phyloP scores from a whole-genome alignment of 2,888 invertebrate genomes.

The Adelognathus sp. region DNA sequence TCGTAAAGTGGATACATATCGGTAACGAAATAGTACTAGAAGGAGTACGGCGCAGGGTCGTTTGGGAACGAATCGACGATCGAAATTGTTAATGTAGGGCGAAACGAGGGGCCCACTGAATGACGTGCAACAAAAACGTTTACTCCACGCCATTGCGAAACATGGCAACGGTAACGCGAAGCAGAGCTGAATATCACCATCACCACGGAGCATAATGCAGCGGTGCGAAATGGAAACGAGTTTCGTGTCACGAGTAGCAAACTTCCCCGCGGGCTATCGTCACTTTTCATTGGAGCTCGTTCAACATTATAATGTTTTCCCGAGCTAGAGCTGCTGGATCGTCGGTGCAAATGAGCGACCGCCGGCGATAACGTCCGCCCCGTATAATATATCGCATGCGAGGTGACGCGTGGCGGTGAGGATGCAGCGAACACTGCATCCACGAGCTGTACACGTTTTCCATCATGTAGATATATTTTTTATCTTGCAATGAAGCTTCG shows the following conservation, averaged over 20 bases:
- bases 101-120: slow-evolving; percentile 14
- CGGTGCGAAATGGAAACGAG: slow-evolving; percentile 15
- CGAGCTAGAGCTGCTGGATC: slow-evolving; percentile 2
- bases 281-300: slow-evolving; percentile 40
- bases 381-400: slow-evolving; percentile 13
- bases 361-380: slow-evolving; percentile 11
- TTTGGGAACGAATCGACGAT: slow-evolving; percentile 34
- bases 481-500: slow-evolving; percentile 1
- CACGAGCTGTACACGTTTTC: background rate
- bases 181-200: background rate
- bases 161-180: background rate
- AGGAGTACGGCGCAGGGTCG: background rate
- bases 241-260: slow-evolving; percentile 27
- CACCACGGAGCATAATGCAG: background rate
- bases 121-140: slow-evolving; percentile 19
- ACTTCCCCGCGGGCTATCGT: slow-evolving; percentile 1
- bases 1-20: slow-evolving; percentile 17
- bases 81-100: slow-evolving; percentile 17
- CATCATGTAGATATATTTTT: background rate
- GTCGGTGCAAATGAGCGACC: slow-evolving; percentile 33
- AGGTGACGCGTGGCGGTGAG: slow-evolving; percentile 7
- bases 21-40: background rate
- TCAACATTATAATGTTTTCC: slow-evolving; percentile 30
- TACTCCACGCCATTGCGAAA: background rate
- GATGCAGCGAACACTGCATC: background rate